Evolutionary conservation across 2,113 vertebrate species (phyloP).

Genomic region (Sakesphorus luctuosus): DNA sequence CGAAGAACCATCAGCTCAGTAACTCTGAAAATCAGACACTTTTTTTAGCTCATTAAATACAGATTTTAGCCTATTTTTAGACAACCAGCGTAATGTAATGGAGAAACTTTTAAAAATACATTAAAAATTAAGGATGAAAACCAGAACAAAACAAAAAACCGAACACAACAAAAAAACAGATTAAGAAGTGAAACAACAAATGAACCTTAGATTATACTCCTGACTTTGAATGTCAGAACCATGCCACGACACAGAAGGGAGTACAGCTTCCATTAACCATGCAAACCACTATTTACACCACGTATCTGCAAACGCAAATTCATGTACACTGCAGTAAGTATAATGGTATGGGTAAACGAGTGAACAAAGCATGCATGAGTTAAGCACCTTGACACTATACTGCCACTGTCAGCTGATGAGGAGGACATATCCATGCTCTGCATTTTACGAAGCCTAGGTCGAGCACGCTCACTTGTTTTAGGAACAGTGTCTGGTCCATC

Average conservation of each 20-base stretch:
- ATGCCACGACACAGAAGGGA: background rate
- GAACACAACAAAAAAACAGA: background rate
- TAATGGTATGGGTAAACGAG: slow-evolving; percentile 29
- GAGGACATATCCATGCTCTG: slow-evolving; percentile 92
- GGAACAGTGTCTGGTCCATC: slow-evolving; percentile 91
- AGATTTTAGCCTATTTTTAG: background rate
- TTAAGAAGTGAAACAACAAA: background rate
- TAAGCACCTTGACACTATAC: slow-evolving; percentile 94
- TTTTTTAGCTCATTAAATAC: background rate
- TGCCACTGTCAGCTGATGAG: slow-evolving; percentile 93
- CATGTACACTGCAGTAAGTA: background rate
- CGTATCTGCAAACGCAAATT: background rate
- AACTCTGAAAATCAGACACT: background rate
- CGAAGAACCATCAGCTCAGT: background rate
- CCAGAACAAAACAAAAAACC: background rate
- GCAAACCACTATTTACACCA: background rate
- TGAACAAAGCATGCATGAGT: slow-evolving; percentile 79
- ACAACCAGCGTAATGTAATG: background rate
- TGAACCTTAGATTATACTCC: background rate
- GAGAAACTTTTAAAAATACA: background rate
- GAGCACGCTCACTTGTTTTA: slow-evolving; percentile 97
- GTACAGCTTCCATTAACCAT: slow-evolving; percentile 2
- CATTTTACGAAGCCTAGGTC: slow-evolving; percentile 96
- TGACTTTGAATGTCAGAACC: background rate
- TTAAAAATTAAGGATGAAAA: background rate